Evolutionary conservation across 1,140 invertebrate species (phyloP).

Genomic region (Calliphora vicina): DNA sequence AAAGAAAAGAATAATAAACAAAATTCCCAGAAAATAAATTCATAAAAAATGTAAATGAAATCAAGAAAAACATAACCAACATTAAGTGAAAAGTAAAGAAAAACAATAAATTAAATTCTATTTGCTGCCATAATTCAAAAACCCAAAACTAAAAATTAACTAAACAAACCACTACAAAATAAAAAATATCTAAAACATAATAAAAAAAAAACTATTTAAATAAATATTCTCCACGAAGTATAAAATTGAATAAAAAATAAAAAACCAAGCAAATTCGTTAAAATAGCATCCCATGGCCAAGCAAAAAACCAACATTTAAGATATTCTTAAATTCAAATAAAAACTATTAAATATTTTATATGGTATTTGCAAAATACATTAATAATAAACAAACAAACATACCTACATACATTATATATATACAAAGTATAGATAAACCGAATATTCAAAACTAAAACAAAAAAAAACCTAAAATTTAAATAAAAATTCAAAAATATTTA

Average conservation of each 20-base stretch:
- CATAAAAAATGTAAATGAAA: neutral
- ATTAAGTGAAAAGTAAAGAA: neutral
- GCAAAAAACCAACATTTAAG: neutral
- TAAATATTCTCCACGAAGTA: neutral
- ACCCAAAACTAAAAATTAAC: neutral
- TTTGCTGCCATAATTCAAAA: neutral
- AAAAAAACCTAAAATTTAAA: neutral
- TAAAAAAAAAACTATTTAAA: neutral
- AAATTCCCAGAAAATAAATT: neutral
- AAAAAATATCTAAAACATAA: neutral
- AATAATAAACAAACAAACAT: neutral
- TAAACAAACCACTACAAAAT: neutral
- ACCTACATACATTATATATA: neutral
- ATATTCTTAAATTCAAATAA: neutral
- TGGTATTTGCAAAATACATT: slow-evolving; percentile 20
- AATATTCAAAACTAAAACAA: too few species aligned
- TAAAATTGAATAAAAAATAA: neutral
- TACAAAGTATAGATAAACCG: neutral
- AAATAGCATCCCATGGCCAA: neutral
- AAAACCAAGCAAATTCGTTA: neutral
- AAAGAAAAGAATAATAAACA: neutral
- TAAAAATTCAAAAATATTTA: neutral
- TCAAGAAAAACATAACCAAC: neutral
- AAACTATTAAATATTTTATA: neutral
- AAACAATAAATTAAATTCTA: slow-evolving; percentile 11